phyloP scores from a whole-genome alignment of 2,888 invertebrate species.

The Ecdyonurus torrentis region DNA sequence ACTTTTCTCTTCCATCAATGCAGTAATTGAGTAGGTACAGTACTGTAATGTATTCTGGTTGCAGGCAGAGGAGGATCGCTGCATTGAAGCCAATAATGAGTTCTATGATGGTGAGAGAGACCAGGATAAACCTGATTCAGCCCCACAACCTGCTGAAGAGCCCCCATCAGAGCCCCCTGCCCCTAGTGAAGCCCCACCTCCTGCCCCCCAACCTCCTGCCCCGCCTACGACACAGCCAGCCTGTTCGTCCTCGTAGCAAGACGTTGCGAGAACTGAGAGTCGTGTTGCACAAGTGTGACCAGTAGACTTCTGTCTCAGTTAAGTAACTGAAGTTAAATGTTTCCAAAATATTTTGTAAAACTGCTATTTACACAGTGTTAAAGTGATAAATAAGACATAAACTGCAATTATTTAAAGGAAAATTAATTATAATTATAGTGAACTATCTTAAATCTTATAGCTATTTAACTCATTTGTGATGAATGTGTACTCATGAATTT shows the following conservation, averaged over 20 bases:
- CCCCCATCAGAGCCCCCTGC: background rate
- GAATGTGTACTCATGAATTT: too few relatives aligned
- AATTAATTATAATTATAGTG: too few relatives aligned
- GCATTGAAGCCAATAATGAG: slow-evolving; percentile 70
- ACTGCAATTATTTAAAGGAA: too few relatives aligned
- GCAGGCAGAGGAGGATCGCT: slow-evolving; percentile 62
- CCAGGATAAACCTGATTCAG: slow-evolving; percentile 50
- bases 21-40: too few relatives aligned
- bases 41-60: slow-evolving; percentile 27
- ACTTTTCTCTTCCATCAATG: too few relatives aligned
- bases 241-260: background rate
- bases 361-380: too few relatives aligned
- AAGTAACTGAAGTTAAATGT: too few relatives aligned
- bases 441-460: too few relatives aligned
- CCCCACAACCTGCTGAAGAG: background rate
- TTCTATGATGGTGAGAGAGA: slow-evolving; percentile 84
- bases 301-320: too few relatives aligned
- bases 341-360: too few relatives aligned
- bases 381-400: too few relatives aligned
- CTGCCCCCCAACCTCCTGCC: background rate
- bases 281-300: background rate
- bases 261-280: background rate
- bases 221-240: background rate
- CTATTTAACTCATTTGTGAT: too few relatives aligned
- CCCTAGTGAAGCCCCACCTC: background rate